phyloP scores from a whole-genome alignment of 2,888 invertebrate species.

The Pristionchus maxplancki region DNA sequence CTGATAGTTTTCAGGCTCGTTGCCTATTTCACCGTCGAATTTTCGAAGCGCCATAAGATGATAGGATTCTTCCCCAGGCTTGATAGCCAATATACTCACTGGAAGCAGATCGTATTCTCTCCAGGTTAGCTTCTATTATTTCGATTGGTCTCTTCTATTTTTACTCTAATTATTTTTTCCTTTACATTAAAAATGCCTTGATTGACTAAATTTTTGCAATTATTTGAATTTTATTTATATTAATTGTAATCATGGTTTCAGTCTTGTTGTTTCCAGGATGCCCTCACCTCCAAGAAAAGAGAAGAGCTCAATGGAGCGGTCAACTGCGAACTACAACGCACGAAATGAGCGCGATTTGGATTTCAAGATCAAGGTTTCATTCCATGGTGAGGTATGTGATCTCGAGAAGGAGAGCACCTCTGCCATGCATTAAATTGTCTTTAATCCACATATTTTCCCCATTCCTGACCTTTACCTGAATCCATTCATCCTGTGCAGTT shows the following conservation, averaged over 20 bases:
- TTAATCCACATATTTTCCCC: background rate
- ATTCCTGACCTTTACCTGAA: conserved; percentile 24
- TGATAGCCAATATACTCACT: conserved; percentile 97
- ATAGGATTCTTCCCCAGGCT: conserved; percentile 97
- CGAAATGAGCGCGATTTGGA: conserved; percentile 96
- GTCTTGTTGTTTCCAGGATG: conserved; percentile 82
- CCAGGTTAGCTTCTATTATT: conserved; percentile 82
- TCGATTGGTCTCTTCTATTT: too few species aligned
- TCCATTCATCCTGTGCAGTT: background rate
- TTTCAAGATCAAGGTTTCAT: conserved; percentile 86
- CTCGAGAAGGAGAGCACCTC: conserved; percentile 79
- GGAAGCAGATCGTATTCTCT: conserved; percentile 99
- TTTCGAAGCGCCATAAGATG: conserved; percentile 98
- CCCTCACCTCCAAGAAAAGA: conserved; percentile 93
- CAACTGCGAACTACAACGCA: conserved; percentile 94
- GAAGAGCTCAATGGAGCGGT: conserved; percentile 91
- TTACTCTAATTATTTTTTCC: too few species aligned
- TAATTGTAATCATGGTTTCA: too few species aligned
- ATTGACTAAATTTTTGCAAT: too few species aligned
- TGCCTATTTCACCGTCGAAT: conserved; percentile 99
- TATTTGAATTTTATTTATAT: background rate
- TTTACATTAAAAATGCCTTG: too few species aligned
- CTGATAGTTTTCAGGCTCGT: conserved; percentile 90
- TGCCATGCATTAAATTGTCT: conserved; percentile 79
- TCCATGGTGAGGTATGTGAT: conserved; percentile 83